phyloP scores from a whole-genome alignment of 2,797 vertebrate genomes.

The Chromis chromis region DNA sequence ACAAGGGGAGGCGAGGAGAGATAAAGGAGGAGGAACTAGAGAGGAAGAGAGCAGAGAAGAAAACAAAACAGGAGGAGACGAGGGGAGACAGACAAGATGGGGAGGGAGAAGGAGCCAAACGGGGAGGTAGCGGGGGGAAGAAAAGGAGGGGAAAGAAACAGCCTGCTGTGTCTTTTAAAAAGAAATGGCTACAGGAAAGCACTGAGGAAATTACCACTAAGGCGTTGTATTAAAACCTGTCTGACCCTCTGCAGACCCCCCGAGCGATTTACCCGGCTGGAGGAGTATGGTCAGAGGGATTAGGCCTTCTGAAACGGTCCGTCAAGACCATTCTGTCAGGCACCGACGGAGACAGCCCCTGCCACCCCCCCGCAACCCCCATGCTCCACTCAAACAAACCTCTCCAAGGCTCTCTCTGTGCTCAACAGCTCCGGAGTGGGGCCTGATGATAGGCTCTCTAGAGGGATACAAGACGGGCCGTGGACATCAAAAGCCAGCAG shows the following conservation, averaged over 20 bases:
- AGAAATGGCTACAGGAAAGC: slow-evolving; percentile 71
- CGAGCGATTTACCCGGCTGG: slow-evolving; percentile 79
- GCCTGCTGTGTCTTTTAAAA: slow-evolving; percentile 76
- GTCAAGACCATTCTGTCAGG: slow-evolving; percentile 87
- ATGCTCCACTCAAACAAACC: slow-evolving; percentile 65
- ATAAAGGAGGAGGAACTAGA: slow-evolving; percentile 65
- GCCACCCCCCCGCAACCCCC: slow-evolving; percentile 61
- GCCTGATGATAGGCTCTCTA: slow-evolving; percentile 86
- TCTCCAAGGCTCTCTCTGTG: slow-evolving; percentile 71
- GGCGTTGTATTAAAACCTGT: slow-evolving; percentile 76
- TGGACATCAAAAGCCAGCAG: slow-evolving; percentile 89
- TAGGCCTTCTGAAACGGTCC: slow-evolving; percentile 84
- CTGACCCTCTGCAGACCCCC: slow-evolving; percentile 79
- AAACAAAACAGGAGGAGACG: slow-evolving; percentile 63
- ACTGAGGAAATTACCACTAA: slow-evolving; percentile 79
- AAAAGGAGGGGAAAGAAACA: slow-evolving; percentile 51
- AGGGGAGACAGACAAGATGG: slow-evolving; percentile 47
- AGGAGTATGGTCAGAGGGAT: slow-evolving; percentile 82
- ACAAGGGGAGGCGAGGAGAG: slow-evolving; percentile 59
- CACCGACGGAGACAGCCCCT: slow-evolving; percentile 78
- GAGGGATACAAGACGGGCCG: slow-evolving; percentile 85
- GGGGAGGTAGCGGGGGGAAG: slow-evolving; percentile 28
- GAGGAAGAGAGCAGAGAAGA: slow-evolving; percentile 52
- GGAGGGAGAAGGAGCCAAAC: slow-evolving; percentile 42
- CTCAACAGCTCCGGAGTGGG: slow-evolving; percentile 81